A percentile compares a stretch with the other conserved stretches of the same genome.
Evolutionary conservation across 2,113 vertebrate species (phyloP).

Genomic region (Cyphomyrus discorhynchus): DNA sequence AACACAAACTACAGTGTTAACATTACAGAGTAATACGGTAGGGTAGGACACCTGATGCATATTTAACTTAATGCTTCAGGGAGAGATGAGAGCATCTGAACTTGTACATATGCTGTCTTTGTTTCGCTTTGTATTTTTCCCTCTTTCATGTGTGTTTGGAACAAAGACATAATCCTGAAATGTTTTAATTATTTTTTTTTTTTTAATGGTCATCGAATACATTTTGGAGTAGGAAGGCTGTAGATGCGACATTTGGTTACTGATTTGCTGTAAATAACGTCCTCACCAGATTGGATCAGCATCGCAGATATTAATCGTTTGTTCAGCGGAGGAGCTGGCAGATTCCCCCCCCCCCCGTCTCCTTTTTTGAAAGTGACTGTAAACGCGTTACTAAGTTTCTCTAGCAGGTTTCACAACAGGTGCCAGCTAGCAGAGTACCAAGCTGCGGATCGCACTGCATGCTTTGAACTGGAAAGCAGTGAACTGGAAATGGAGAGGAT

Average conservation of each 20-base stretch:
- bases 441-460: constrained; percentile 45
- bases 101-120: constrained; percentile 83
- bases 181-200: constrained; percentile 50
- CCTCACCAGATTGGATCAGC: constrained; percentile 76
- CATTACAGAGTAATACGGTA: constrained; percentile 40
- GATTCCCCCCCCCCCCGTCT: constrained; percentile 48
- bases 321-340: constrained; percentile 89
- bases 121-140: constrained; percentile 70
- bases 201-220: constrained; percentile 59
- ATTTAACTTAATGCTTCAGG: constrained; percentile 25
- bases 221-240: constrained; percentile 65
- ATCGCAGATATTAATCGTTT: constrained; percentile 80
- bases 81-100: constrained; percentile 42
- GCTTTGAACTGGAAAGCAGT: constrained; percentile 47
- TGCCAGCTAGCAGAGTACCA: constrained; percentile 54
- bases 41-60: constrained; percentile 40
- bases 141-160: constrained; percentile 55
- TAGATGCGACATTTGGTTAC: constrained; percentile 76
- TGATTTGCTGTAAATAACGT: constrained; percentile 81
- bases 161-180: constrained; percentile 71
- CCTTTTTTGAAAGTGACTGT: constrained; percentile 67
- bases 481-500: constrained; percentile 27
- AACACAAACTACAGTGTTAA: constrained; percentile 55
- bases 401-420: constrained; percentile 61
- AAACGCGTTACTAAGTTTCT: constrained; percentile 66